Percentiles rank a stretch among this genome's conserved stretches.
Conservation (phyloP, 1,140 invertebrate species). For the Limonius californicus region DNA sequence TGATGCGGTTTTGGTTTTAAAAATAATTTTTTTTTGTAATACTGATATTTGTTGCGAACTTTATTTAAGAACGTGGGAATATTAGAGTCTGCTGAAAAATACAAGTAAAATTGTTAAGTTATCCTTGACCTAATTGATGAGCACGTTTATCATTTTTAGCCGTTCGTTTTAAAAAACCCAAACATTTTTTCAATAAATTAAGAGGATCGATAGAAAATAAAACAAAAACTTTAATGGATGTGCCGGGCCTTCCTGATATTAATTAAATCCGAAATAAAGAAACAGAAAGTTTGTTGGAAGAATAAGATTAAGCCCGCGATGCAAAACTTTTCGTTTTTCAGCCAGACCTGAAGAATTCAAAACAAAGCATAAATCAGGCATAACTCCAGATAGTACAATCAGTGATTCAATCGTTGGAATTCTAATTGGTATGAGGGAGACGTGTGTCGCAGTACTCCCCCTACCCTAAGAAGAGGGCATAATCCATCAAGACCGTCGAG, state of each 20-base stretch:
- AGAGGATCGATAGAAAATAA: not conserved
- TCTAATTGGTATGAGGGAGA: slow-evolving; percentile 45
- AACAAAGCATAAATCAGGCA: slow-evolving; percentile 24
- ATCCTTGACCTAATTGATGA: too few species aligned
- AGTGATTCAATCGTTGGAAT: slow-evolving; percentile 46
- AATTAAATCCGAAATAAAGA: not conserved
- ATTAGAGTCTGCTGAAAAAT: too few species aligned
- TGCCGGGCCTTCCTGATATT: not conserved
- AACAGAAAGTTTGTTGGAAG: slow-evolving; percentile 2
- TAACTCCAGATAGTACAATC: slow-evolving; percentile 24
- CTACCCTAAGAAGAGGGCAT: slow-evolving; percentile 27
- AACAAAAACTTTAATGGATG: not conserved
- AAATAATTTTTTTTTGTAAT: too few species aligned
- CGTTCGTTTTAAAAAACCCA: too few species aligned
- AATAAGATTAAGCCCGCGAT: not conserved
- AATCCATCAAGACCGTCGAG: slow-evolving; percentile 44
- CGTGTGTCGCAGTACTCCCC: slow-evolving; percentile 37
- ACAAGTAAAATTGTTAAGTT: too few species aligned
- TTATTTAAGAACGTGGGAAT: too few species aligned
- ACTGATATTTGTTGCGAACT: too few species aligned
- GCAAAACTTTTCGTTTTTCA: not conserved
- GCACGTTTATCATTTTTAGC: too few species aligned
- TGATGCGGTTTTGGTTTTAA: too few species aligned
- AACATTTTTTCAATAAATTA: slow-evolving; percentile 10
- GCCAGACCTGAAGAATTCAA: slow-evolving; percentile 21